These are phyloP conservation scores for Syrista parreyssii DNA, from an alignment of 2,888 invertebrate genomes.

Conservation along the genomic window DNA sequence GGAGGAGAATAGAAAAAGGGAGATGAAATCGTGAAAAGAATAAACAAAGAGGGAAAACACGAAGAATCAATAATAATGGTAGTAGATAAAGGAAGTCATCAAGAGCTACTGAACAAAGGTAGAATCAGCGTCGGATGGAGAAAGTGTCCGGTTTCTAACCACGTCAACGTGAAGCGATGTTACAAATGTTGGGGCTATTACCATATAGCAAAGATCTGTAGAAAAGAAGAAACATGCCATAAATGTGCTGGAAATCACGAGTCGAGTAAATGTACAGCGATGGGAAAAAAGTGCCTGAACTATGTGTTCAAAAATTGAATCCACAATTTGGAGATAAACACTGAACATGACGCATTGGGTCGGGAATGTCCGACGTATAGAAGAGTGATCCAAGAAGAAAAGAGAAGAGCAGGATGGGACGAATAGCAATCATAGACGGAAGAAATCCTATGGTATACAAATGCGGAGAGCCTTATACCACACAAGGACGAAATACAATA, in stretches of 20 bases:
- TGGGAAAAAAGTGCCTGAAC: slow-evolving; percentile 22
- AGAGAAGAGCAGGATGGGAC: slow-evolving; percentile 14
- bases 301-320: slow-evolving; percentile 16
- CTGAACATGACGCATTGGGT: slow-evolving; percentile 20
- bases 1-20: slow-evolving; percentile 6
- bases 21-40: slow-evolving; percentile 15
- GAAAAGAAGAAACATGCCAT: slow-evolving; percentile 19
- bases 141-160: slow-evolving; percentile 19
- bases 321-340: slow-evolving; percentile 10
- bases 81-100: no score
- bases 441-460: slow-evolving; percentile 11
- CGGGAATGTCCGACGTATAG: slow-evolving; percentile 24
- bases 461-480: slow-evolving; percentile 15
- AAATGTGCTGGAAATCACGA: slow-evolving; percentile 26
- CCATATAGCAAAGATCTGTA: slow-evolving; percentile 27
- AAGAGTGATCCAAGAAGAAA: slow-evolving; percentile 19
- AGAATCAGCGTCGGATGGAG: slow-evolving; percentile 25
- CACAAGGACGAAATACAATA: slow-evolving; percentile 30
- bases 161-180: slow-evolving; percentile 19
- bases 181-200: slow-evolving; percentile 19
- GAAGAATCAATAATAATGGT: slow-evolving; percentile 11
- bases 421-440: slow-evolving; percentile 25
- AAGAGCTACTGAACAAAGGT: no score
- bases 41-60: slow-evolving; percentile 3
- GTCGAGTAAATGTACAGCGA: no score